Base-by-base conservation (phyloP, 53 echinoderm and acorn worm species). In the Zoroaster sp. region DNA sequence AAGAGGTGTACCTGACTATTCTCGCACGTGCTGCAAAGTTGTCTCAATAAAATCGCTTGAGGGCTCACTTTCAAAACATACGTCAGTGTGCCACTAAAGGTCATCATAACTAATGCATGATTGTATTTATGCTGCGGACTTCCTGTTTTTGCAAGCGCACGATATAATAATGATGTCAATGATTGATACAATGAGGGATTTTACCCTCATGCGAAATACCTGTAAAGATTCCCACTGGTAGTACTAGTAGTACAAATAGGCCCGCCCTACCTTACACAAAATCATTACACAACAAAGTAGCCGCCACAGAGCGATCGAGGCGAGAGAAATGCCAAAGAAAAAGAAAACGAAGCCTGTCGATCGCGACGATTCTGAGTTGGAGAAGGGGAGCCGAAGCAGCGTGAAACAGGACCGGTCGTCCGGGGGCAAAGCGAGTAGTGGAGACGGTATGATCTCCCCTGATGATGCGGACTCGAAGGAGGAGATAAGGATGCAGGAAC, bases 41-140 rank as follows among this genome's bases (percentile, higher is more conserved):
- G 10, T 20, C n/a, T 4, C 2, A 42, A 39, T 5, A 14, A 17
- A 21, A 63, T 4, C 79, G 25, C 9, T 82, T 68, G 82, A 68
- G 82, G 82, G 68, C 82, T 30, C 85, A 41, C 71, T 85, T 85
- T 47, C 71, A 71, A 85, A 85, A 85, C 85, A 71, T 59, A 21
- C 23, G 63, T 20, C 25, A 25, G n/a, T n/a, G n/a, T n/a, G n/a
- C n/a, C n/a, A n/a, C n/a, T n/a, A 25, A 55, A 59, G 63, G 63
- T 59, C 63, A 59, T n/a, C n/a, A n/a, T n/a, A n/a, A n/a, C n/a
- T n/a, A n/a, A n/a, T n/a, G n/a, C n/a, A n/a, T n/a, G n/a, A n/a
- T n/a, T n/a, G n/a, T n/a, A n/a, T n/a, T n/a, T n/a, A n/a, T n/a
- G n/a, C n/a, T n/a, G n/a, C n/a, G n/a, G n/a, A n/a, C n/a, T n/a